A percentile compares a stretch with the other conserved stretches of the same genome.
Conservation (phyloP, 2,113 vertebrate species). For the Solenodon paradoxus region DNA sequence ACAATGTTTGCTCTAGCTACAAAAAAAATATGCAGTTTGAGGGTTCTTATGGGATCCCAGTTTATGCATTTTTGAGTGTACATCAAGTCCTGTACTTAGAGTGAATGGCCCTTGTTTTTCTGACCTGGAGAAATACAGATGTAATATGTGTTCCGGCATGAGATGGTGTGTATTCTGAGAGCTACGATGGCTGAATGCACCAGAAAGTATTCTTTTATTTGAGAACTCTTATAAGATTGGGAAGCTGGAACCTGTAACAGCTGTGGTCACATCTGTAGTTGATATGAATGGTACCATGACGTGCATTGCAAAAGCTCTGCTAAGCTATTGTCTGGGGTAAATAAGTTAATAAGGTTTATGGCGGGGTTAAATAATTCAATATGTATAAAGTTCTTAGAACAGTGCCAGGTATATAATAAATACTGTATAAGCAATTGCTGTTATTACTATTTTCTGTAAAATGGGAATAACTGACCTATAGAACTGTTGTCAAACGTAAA, state of each 20-base stretch:
- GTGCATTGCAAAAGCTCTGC: neutral
- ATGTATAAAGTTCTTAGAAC: neutral
- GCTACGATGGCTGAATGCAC: neutral
- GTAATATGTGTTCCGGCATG: neutral
- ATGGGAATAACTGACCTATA: neutral
- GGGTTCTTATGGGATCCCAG: neutral
- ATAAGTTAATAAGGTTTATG: too few species aligned
- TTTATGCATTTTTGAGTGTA: neutral
- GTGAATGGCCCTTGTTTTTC: neutral
- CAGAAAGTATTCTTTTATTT: neutral
- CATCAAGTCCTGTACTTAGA: neutral
- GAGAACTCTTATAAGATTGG: neutral
- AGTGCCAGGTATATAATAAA: neutral
- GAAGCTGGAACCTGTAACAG: neutral
- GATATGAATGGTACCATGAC: neutral
- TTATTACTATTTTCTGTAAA: neutral
- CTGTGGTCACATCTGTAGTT: neutral
- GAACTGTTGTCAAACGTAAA: neutral
- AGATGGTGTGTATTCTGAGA: neutral
- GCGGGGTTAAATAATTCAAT: neutral
- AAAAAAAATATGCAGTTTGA: neutral
- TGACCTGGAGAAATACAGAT: neutral
- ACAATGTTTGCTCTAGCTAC: neutral
- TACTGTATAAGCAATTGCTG: neutral
- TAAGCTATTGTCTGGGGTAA: too few species aligned